Conservation (phyloP, 2,113 vertebrate species). For the Bambusicola thoracicus region DNA sequence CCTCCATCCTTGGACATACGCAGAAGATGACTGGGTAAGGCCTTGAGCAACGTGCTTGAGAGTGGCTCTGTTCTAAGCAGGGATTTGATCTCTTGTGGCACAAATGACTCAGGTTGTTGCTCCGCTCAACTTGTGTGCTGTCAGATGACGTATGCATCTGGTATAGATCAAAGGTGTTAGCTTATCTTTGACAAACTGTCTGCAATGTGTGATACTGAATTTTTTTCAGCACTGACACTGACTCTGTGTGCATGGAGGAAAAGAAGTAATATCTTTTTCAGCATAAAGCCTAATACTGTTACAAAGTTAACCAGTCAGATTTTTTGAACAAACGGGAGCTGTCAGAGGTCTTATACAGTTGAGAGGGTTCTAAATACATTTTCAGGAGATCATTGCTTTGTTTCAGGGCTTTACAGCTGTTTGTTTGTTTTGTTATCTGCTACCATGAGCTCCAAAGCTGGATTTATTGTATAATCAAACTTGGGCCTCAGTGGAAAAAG, state of each 20-base stretch:
- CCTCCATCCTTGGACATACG: not conserved
- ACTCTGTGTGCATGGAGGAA: not conserved
- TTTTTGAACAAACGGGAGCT: not conserved
- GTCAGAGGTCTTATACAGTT: not conserved
- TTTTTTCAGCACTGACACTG: not conserved
- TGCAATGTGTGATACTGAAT: not conserved
- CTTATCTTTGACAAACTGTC: not conserved
- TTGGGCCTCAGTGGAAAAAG: not conserved
- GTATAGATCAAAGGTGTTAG: not conserved
- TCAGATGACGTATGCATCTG: not conserved
- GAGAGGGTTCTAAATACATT: not conserved
- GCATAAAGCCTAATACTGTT: not conserved
- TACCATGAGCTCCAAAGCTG: not conserved
- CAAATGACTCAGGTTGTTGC: not conserved
- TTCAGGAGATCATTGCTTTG: not conserved
- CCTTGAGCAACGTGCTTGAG: not conserved
- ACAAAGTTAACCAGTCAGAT: not conserved
- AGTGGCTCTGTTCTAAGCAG: not conserved
- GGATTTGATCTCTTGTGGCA: not conserved
- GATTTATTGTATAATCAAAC: not conserved
- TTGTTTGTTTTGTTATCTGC: not conserved
- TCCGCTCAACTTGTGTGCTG: not conserved
- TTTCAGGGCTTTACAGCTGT: fast-evolving
- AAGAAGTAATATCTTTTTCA: not conserved
- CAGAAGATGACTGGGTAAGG: not conserved